Conservation (phyloP, 2,113 vertebrate species). For the Ivindomyrus marchei region DNA sequence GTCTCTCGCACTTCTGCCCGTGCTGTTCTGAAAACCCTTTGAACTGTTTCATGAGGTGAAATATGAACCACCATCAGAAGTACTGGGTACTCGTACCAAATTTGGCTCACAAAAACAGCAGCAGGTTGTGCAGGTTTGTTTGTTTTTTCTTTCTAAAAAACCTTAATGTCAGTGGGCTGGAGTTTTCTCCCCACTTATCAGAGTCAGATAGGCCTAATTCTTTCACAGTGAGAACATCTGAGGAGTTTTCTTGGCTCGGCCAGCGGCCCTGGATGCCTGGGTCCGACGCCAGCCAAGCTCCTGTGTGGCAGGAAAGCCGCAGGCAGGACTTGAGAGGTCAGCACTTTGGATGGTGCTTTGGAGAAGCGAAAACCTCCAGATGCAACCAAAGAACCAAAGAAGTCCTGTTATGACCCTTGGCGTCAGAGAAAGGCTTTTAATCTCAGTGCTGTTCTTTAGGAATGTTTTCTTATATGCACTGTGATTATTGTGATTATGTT, state of each 20-base stretch:
- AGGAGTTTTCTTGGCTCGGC: slow-evolving; percentile 11
- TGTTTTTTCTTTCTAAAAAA: background rate
- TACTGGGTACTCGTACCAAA: background rate
- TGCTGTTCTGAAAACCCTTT: background rate
- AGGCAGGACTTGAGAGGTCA: background rate
- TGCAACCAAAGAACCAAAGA: background rate
- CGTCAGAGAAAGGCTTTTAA: background rate
- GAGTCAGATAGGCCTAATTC: slow-evolving; percentile 9
- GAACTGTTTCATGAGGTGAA: background rate
- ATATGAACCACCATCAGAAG: background rate
- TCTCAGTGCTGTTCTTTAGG: background rate
- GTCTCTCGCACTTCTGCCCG: background rate
- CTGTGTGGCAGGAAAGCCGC: background rate
- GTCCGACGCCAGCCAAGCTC: background rate
- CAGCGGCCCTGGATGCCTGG: background rate
- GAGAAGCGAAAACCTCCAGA: background rate
- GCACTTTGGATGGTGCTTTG: background rate
- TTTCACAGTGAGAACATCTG: slow-evolving; percentile 13
- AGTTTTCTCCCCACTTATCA: background rate
- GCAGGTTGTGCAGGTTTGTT: slow-evolving; percentile 11
- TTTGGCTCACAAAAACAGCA: background rate
- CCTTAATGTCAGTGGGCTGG: background rate
- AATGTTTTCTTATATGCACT: background rate
- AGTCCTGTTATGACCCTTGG: background rate
- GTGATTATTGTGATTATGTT: background rate